phyloP scores from a whole-genome alignment of 2,113 vertebrate species.

The Leucopsar rothschildi region DNA sequence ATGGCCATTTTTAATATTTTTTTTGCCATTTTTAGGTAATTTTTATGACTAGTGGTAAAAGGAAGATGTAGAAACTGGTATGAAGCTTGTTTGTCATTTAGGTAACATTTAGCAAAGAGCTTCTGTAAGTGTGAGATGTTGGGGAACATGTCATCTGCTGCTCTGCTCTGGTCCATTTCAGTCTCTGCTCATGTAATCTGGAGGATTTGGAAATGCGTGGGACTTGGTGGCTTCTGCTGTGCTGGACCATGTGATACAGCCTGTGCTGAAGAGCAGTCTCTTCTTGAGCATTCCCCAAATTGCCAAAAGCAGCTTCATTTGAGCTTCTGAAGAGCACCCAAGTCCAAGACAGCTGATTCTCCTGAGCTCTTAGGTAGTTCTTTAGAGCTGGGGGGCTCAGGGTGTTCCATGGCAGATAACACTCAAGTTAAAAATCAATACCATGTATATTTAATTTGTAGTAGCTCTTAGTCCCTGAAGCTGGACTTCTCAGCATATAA shows the following conservation, averaged over 20 bases:
- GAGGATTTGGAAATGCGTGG: not conserved
- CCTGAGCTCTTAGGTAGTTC: not conserved
- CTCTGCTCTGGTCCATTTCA: not conserved
- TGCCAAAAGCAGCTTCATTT: not conserved
- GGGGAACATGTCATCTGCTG: not conserved
- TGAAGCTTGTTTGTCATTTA: not conserved
- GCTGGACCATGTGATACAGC: not conserved
- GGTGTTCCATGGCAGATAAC: not conserved
- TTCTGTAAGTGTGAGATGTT: not conserved
- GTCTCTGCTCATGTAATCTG: not conserved
- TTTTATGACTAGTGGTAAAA: not conserved
- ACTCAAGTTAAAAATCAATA: not conserved
- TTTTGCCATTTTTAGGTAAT: not conserved
- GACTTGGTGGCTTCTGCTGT: not conserved
- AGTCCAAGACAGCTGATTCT: not conserved
- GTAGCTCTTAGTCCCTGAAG: not conserved
- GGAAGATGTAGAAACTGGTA: not conserved
- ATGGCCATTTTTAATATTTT: not conserved
- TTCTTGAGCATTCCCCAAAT: not conserved
- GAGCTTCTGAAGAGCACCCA: not conserved
- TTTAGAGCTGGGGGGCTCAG: not conserved
- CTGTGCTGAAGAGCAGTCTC: not conserved
- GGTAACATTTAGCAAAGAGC: not conserved
- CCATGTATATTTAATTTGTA: not conserved
- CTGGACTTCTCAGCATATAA: not conserved